These are phyloP conservation scores for Osmerus eperlanus DNA, from an alignment of 2,113 vertebrate species.

Conservation along the genomic window DNA sequence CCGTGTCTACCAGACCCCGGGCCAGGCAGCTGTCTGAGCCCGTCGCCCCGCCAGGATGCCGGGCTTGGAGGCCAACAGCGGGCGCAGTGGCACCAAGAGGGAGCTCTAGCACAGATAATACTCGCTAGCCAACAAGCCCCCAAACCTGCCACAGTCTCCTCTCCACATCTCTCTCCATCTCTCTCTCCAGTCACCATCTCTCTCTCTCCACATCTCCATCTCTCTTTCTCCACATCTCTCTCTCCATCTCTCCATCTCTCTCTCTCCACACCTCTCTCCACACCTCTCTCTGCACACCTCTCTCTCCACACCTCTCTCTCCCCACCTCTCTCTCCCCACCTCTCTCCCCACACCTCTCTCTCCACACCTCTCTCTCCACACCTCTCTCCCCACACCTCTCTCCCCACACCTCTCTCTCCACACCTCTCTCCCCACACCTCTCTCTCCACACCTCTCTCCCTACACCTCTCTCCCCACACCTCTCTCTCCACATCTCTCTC, in stretches of 20 bases:
- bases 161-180: neutral
- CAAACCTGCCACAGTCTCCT: neutral
- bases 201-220: neutral
- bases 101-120: slow-evolving; percentile 73
- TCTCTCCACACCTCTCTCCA: no score
- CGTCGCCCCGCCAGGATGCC: neutral
- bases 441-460: no score
- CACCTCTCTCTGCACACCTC: no score
- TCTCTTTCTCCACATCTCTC: neutral
- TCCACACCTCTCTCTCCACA: neutral
- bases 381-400: no score
- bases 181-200: neutral
- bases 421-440: no score
- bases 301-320: neutral
- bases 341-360: neutral
- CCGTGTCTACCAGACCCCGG: neutral
- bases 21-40: slow-evolving; percentile 15
- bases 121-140: slow-evolving; percentile 13
- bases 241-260: no score
- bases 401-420: no score
- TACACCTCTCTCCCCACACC: no score
- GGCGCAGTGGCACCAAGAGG: slow-evolving; percentile 73
- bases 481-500: neutral
- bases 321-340: neutral
- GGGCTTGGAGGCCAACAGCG: slow-evolving; percentile 32